Evolutionary conservation across 1,140 invertebrate species (phyloP).

Genomic region (Aphidius ervi): DNA sequence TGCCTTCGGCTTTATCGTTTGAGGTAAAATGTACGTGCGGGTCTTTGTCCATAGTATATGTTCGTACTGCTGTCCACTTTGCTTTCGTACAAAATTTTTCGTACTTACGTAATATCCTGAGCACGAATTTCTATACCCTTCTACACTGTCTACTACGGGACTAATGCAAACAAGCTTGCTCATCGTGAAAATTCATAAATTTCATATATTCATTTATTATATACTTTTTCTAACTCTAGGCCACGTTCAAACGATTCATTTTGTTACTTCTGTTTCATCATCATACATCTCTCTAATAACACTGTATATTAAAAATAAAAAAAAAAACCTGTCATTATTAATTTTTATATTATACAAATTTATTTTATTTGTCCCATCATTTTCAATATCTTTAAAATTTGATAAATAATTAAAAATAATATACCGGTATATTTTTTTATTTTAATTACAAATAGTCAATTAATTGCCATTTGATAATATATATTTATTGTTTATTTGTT

Average conservation of each 20-base stretch:
- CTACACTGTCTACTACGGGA: constrained; percentile 22
- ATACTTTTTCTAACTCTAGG: constrained; percentile 5
- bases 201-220: background rate
- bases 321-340: too few species aligned
- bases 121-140: constrained; percentile 22
- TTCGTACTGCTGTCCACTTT: constrained; percentile 31
- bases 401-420: too few species aligned
- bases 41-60: constrained; percentile 38
- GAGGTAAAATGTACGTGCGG: constrained; percentile 29
- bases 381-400: too few species aligned
- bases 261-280: constrained; percentile 17
- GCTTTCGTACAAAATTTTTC: constrained; percentile 44
- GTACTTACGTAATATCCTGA: constrained; percentile 50
- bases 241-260: constrained; percentile 16
- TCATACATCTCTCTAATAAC: too few species aligned
- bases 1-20: constrained; percentile 46
- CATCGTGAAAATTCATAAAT: constrained; percentile 9
- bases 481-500: too few species aligned
- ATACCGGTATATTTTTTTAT: too few species aligned
- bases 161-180: constrained; percentile 35
- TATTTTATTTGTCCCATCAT: too few species aligned
- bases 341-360: too few species aligned
- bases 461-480: too few species aligned
- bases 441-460: too few species aligned
- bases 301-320: too few species aligned